phyloP scores from a whole-genome alignment of 2,113 vertebrate species.

The Podarcis raffonei region DNA sequence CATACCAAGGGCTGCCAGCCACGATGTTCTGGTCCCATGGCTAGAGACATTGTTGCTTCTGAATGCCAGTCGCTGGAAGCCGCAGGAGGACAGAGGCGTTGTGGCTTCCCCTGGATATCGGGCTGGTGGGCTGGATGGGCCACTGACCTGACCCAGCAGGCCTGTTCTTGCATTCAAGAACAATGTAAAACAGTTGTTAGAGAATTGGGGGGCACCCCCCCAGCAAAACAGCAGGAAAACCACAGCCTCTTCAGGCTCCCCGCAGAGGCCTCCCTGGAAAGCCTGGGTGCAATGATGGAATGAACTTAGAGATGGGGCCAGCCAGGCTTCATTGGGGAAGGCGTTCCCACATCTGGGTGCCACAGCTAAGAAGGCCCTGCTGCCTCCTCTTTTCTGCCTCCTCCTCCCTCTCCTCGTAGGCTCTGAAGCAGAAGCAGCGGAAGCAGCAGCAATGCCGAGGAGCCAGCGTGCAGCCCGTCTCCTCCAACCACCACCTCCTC shows the following conservation, averaged over 20 bases:
- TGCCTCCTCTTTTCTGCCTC: too few relatives aligned
- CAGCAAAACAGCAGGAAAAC: background rate
- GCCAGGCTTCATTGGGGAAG: background rate
- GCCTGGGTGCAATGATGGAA: background rate
- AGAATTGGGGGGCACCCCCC: too few relatives aligned
- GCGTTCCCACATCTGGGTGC: background rate
- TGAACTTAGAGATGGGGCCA: background rate
- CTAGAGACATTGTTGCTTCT: too few relatives aligned
- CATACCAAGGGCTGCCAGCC: too few relatives aligned
- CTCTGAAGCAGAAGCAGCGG: constrained; percentile 92
- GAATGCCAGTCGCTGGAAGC: too few relatives aligned
- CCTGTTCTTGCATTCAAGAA: too few relatives aligned
- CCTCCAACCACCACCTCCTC: constrained; percentile 84
- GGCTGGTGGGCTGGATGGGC: too few relatives aligned
- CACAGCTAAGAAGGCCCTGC: background rate
- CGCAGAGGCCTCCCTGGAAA: background rate
- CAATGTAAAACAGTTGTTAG: too few relatives aligned
- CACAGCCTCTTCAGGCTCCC: background rate
- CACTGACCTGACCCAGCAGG: too few relatives aligned
- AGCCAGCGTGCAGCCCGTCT: constrained; percentile 76
- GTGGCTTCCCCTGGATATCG: too few relatives aligned
- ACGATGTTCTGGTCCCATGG: too few relatives aligned
- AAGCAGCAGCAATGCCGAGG: constrained; percentile 87
- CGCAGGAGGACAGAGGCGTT: too few relatives aligned
- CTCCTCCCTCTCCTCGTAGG: constrained; percentile 69